These are phyloP conservation scores for Acanthornis magna DNA, from an alignment of 2,797 vertebrate species.

Conservation along the genomic window DNA sequence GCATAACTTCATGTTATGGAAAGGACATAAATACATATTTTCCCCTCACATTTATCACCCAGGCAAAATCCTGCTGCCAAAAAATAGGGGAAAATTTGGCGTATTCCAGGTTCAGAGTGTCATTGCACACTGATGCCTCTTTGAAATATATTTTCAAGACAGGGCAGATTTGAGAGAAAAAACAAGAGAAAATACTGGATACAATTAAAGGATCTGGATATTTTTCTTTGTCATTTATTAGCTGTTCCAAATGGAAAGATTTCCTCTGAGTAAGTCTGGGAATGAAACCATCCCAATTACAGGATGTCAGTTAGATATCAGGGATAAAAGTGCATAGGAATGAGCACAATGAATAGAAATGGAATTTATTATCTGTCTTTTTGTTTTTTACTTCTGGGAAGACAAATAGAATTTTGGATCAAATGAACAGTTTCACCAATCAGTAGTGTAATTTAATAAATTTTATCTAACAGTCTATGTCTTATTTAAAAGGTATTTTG, in stretches of 20 bases:
- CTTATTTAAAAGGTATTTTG: background rate
- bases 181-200: background rate
- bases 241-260: background rate
- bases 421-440: background rate
- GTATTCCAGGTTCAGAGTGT: background rate
- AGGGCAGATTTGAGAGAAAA: background rate
- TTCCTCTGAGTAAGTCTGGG: background rate
- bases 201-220: background rate
- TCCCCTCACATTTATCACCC: background rate
- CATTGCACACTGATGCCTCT: background rate
- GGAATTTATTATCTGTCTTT: background rate
- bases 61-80: background rate
- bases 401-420: background rate
- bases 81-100: background rate
- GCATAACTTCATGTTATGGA: background rate
- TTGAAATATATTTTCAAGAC: background rate
- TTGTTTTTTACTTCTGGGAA: background rate
- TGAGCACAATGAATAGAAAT: background rate
- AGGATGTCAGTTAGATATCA: constrained; percentile 6
- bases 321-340: background rate
- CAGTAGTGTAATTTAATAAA: background rate
- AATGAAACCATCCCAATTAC: background rate
- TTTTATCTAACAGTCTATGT: background rate
- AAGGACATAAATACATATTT: background rate
- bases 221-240: background rate